Base-by-base conservation (phyloP, 2,888 invertebrate species). In the Osedax frankpressi region DNA sequence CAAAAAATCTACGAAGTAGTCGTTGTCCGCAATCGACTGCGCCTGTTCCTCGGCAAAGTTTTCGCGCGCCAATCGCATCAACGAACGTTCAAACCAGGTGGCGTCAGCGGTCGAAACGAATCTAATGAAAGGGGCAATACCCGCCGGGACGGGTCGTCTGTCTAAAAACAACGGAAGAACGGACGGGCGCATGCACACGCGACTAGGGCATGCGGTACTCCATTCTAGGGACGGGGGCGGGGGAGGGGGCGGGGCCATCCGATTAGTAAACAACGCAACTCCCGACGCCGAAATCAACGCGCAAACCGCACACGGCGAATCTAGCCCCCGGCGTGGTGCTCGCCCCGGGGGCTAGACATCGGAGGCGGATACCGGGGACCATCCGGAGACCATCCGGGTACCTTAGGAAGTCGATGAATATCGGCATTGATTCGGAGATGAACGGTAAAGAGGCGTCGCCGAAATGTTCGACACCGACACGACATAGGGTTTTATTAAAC, bases 391-490 rank as follows among this genome's bases (percentile, higher is more conserved):
- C 11, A 19, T 6, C 44, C 44, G 44, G 6, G 6, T 69, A 69
- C 69, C 69, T 69, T 28, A 30, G 29, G 30, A 69, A 69, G 29
- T 69, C 69, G 28, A 69, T 69, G 29, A 69, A 69, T 14, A 69
- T 19, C 28, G 69, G 69, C 28, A 69, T 24, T 11, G 27, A 25
- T 28, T 26, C 69, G 3, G 6, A 6, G 44, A 69, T 25, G 19
- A 29, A n/a, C 29, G 27, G n/a, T 28, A 25, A 28, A n/a, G 25
- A 19, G 14, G 27, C 69, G 19, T 69, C 69, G 11, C 69, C 69
- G 65, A 95, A 84, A 76, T 90, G 87, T 76, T 90, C 88, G 78
- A 89, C 88, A 2, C 92, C 88, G 69, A 92, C 87, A 73, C 88
- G 87, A 65, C 89, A 85, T 76, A 94, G 83, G 30, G 82, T 82